Evolutionary conservation across 2,888 invertebrate genomes (phyloP), one percentile per base, ranked within the genome.

Genomic region (Drosophila lutescens): DNA sequence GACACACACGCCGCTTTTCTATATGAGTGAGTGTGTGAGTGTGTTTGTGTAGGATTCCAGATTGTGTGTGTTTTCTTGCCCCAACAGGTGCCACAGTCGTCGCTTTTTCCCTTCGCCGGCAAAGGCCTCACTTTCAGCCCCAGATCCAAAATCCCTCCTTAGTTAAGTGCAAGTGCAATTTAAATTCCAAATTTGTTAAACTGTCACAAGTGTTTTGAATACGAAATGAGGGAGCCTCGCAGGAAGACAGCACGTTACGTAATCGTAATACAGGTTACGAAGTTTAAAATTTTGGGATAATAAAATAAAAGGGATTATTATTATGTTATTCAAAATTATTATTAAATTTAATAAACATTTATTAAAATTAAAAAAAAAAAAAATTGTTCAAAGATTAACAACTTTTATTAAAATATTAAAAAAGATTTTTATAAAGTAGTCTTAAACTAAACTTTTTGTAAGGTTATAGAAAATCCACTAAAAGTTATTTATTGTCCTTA

Each of bases 171-270:
- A 80, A 61, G 76, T 86, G 86, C 84, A 84, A 88, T 86, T 87
- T 89, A 87, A 89, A 88, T 85, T 89, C 87, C 72, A 81, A 89
- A 89, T 87, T 89, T 89, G 89, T 88, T 87, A 88, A 87, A 87
- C 89, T 88, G 89, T 88, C 87, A 81, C 85, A 88, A 89, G 67
- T 71, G 86, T 76, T 86, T 73, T 87, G 86, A 88, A 87, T 89
- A 76, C 81, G 71, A 89, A 87, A 87, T 87, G 87, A 86, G 89
- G 71, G 76, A 36, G 47, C 36, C 66, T 15, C 7, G 1, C 7
- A 9, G 26, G 0, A 13, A n/a, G 5, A 55, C 69, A 55, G 40
- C 9, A n/a, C 38, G 47, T 40, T 20, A 20, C 69, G 20, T 49
- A 17, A 17, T 5, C n/a, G 9, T 63, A 63, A 63, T 23, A 17